These are phyloP conservation scores for Tupaia tana DNA, from an alignment of 2,113 vertebrate genomes.

Conservation along the genomic window DNA sequence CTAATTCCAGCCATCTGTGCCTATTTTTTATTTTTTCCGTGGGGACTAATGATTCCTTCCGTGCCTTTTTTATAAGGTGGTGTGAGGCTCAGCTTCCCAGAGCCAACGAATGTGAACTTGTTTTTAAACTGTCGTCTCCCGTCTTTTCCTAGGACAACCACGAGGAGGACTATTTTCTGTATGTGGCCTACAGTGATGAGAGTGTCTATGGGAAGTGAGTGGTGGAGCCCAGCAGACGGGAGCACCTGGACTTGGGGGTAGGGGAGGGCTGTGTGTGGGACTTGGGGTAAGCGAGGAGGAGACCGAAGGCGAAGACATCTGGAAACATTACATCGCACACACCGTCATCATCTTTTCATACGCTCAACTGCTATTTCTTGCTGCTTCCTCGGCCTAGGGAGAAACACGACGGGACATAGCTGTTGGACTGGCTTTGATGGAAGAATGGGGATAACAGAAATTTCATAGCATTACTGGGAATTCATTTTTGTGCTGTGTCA, in stretches of 20 bases:
- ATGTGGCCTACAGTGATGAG: conserved; percentile 98
- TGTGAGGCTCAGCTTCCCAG: background rate
- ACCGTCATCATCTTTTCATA: conserved; percentile 82
- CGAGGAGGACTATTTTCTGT: conserved; percentile 98
- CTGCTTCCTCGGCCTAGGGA: conserved; percentile 80
- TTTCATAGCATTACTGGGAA: background rate
- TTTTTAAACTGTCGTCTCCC: conserved; percentile 23
- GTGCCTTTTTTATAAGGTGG: fast-evolving
- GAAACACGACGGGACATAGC: conserved; percentile 63
- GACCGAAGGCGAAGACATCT: conserved; percentile 79
- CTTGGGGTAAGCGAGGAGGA: conserved; percentile 73
- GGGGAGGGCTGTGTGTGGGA: conserved; percentile 71
- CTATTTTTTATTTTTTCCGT: background rate
- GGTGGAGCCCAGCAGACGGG: conserved; percentile 65
- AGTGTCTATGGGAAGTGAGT: conserved; percentile 97
- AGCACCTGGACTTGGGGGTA: conserved; percentile 72
- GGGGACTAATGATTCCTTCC: background rate
- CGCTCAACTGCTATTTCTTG: conserved; percentile 74
- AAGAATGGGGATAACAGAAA: background rate
- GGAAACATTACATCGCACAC: conserved; percentile 79
- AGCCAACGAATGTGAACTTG: background rate
- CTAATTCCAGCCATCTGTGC: background rate
- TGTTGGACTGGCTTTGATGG: conserved; percentile 41
- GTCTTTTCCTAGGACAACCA: conserved; percentile 93
- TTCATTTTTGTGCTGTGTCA: background rate